These are phyloP conservation scores for Stichopus horrens DNA, from an alignment of 53 echinoderm and acorn worm species.

Conservation along the genomic window DNA sequence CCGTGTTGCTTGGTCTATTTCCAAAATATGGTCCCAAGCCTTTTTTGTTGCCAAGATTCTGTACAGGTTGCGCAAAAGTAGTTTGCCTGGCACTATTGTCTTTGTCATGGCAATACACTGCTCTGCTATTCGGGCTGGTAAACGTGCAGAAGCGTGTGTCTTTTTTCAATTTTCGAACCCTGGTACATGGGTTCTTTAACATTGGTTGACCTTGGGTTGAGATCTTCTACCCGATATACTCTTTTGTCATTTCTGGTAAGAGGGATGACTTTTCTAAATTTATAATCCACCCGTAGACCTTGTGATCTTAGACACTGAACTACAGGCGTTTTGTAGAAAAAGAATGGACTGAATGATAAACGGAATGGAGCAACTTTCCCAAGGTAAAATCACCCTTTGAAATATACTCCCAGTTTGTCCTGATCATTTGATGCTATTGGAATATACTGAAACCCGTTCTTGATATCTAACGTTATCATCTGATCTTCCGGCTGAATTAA, in stretches of 20 bases:
- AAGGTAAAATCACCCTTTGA: conserved; percentile 7
- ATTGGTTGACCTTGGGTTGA: conserved; percentile 15
- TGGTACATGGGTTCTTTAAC: conserved; percentile 24
- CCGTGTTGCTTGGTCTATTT: neutral
- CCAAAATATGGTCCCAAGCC: conserved; percentile 15
- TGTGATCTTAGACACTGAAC: conserved; percentile 12
- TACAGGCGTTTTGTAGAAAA: conserved; percentile 42
- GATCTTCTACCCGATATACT: conserved; percentile 40
- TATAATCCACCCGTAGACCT: neutral
- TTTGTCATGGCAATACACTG: conserved; percentile 43
- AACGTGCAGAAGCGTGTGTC: neutral
- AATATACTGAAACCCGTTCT: conserved; percentile 57
- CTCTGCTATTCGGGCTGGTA: conserved; percentile 42
- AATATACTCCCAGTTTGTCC: conserved; percentile 30
- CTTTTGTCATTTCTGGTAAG: neutral
- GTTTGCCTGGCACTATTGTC: conserved; percentile 42
- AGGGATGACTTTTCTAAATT: conserved; percentile 45
- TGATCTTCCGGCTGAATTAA: conserved; percentile 37
- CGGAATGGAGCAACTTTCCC: conserved; percentile 45
- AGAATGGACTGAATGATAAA: conserved; percentile 15
- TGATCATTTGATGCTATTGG: conserved; percentile 28
- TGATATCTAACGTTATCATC: conserved; percentile 49
- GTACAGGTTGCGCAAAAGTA: conserved; percentile 37
- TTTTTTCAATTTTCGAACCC: conserved; percentile 6
- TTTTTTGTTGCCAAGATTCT: neutral